Evolutionary conservation across 2,888 invertebrate species (phyloP), one percentile per base, ranked within the genome.

Genomic region (Globia sparganii): DNA sequence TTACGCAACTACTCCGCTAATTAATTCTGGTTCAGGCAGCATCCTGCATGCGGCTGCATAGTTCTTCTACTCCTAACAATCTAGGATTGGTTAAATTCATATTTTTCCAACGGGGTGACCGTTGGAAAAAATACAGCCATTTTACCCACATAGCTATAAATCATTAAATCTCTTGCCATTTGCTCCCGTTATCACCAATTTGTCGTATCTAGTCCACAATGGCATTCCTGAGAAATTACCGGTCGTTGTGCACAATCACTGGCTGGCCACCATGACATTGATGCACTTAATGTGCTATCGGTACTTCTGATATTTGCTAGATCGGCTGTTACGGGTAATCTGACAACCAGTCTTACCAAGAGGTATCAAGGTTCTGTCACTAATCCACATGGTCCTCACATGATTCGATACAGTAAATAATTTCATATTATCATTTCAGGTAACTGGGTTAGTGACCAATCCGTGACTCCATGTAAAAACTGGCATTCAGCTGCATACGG

Each of bases 141-240:
- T 13, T 40, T 15, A 72, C 43, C 21, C 21, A 18, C 74, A 84
- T 34, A 28, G 37, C 58, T 25, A 11, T 46, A 56, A 80, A 64
- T 69, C 58, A 72, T 74, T n/a, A 61, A 31, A 76, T 56, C 53
- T 34, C 18, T 6, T 18, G 67, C 18, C 0, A 58, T 72, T 81
- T 74, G 62, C 78, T 84, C 72, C 83, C 86, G 83, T 84, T 84
- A 82, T 18, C 69, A 28, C 21, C 74, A 85, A 81, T 85, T 76
- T 77, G 72, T 71, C 83, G 67, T 68, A 78, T 68, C 62, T 58
- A 69, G 71, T 79, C 61, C 68, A 81, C 78, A 80, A 80, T 77
- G 71, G 53, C 87, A 87, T 87, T 88, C 87, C 74, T 56, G 15
- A 8, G 64, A 79, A 87, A 87, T 84, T 46, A 43, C 34, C 46